Percentiles rank a stretch among this genome's conserved stretches.
Conservation (phyloP, 2,113 vertebrate species). For the Zingel zingel region DNA sequence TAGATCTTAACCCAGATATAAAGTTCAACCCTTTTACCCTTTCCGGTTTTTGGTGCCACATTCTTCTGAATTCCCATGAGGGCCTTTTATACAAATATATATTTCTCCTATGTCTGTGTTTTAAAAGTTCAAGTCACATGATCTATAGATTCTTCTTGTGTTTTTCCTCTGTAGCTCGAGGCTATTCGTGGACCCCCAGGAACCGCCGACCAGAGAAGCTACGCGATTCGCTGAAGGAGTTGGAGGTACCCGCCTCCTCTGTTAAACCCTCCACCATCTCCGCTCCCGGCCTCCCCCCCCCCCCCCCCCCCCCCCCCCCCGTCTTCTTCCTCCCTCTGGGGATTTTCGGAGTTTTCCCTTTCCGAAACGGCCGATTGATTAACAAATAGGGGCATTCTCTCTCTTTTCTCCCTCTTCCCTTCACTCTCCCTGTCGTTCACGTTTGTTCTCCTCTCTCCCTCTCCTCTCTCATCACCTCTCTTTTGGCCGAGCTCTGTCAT, state of each 20-base stretch:
- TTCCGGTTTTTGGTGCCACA: constrained; percentile 39
- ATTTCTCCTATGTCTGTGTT: constrained; percentile 21
- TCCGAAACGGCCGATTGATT: constrained; percentile 86
- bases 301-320: background rate
- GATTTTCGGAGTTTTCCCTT: constrained; percentile 83
- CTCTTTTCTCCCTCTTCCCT: constrained; percentile 70
- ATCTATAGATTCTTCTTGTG: constrained; percentile 46
- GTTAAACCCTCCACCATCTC: constrained; percentile 36
- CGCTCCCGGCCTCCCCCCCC: constrained; percentile 8
- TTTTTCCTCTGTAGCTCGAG: constrained; percentile 85
- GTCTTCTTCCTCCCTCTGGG: constrained; percentile 70
- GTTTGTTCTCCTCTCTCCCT: constrained; percentile 74
- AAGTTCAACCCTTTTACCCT: constrained; percentile 39
- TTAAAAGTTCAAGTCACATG: constrained; percentile 60
- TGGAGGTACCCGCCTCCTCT: constrained; percentile 89
- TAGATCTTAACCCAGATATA: constrained; percentile 36
- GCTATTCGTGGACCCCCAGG: constrained; percentile 92
- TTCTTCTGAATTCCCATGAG: constrained; percentile 53
- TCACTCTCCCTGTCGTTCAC: constrained; percentile 78
- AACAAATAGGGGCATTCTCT: constrained; percentile 90
- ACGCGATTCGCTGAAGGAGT: constrained; percentile 92
- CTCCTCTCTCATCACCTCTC: constrained; percentile 83
- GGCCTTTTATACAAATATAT: background rate
- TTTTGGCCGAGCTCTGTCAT: constrained; percentile 89
- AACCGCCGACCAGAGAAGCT: constrained; percentile 93